These are phyloP conservation scores for Dasysyrphus albostriatus DNA, from an alignment of 2,888 invertebrate species.

Conservation along the genomic window DNA sequence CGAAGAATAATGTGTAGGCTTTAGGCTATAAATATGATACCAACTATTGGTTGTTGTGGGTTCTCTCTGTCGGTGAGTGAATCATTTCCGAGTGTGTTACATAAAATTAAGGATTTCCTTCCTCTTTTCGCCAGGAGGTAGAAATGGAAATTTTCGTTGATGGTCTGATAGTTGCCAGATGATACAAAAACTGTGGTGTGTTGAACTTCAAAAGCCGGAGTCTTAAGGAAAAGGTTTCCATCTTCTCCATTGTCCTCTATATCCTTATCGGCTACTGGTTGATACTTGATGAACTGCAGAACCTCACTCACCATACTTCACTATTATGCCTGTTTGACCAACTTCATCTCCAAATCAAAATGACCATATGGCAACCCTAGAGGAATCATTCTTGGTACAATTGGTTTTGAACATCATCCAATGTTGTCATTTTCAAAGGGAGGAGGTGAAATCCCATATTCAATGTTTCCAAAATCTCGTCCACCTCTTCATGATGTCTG, in stretches of 20 bases:
- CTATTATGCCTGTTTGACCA: not conserved
- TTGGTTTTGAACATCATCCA: not conserved
- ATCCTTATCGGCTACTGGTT: no score
- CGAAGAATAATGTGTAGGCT: not conserved
- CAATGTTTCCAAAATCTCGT: conserved; percentile 33
- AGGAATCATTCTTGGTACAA: not conserved
- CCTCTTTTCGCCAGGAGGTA: conserved; percentile 1
- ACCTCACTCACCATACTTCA: no score
- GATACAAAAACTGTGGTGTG: not conserved
- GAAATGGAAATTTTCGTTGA: conserved; percentile 31
- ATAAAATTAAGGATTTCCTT: conserved; percentile 59
- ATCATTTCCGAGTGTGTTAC: conserved; percentile 63
- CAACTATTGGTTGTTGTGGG: conserved; percentile 6
- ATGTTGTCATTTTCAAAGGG: not conserved
- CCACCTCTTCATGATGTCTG: conserved; percentile 53
- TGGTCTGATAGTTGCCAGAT: conserved; percentile 28
- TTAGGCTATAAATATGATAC: not conserved
- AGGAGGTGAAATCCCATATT: conserved; percentile 35
- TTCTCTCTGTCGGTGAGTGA: conserved; percentile 40
- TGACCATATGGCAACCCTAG: not conserved
- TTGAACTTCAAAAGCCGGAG: not conserved
- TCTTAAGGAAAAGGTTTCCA: not conserved
- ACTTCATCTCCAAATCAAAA: not conserved
- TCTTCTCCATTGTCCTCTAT: no score
- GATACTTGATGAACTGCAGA: no score